Evolutionary conservation across 2,797 vertebrate genomes (phyloP), one percentile per base, ranked within the genome.

Genomic region (Phalanger gymnotis): DNA sequence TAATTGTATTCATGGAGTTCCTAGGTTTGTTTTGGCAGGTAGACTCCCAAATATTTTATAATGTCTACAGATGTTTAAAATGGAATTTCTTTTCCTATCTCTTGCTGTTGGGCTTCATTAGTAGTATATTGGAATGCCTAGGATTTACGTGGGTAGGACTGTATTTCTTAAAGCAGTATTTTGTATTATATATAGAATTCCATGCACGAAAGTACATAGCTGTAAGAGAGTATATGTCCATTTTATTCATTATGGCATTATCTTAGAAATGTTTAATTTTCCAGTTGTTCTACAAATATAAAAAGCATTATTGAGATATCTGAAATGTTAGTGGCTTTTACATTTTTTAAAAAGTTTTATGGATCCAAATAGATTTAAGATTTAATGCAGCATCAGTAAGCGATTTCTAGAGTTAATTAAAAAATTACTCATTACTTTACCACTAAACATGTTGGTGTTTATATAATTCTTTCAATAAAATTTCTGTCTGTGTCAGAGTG

Each of bases 271-370:
- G 16, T 31, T 54, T 3, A 54, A 27, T 81, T 87, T 87, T 87
- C 40, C 7, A 27, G 13, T 27, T 27, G 40, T 52, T 30, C 30
- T 5, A 40, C 57, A 87, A 61, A 73, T 53, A 57, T 87, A 81
- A 96, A 97, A 93, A 93, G 2, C 92, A 0, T 93, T 90, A 66
- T 47, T 54, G 94, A 92, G 90, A 54, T 94, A 92, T 95, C 93
- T 95, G n/a, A 93, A 89, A 47, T 0, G 40, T 16, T 87, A 51
- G 1, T 87, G 40, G 0, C 3, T 87, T 87, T 87, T 27, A 51
- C 9, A 87, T 87, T 87, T 47, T 87, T 87, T 9, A 13, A 51
- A 87, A 54, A 11, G 10, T 87, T 87, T 51, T 73, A 51, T 47
- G 40, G 4, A 11, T 47, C 73, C 40, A 51, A 27, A 87, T 51